phyloP scores from a whole-genome alignment of 2,797 vertebrate species.

The Enteromius viviparus region DNA sequence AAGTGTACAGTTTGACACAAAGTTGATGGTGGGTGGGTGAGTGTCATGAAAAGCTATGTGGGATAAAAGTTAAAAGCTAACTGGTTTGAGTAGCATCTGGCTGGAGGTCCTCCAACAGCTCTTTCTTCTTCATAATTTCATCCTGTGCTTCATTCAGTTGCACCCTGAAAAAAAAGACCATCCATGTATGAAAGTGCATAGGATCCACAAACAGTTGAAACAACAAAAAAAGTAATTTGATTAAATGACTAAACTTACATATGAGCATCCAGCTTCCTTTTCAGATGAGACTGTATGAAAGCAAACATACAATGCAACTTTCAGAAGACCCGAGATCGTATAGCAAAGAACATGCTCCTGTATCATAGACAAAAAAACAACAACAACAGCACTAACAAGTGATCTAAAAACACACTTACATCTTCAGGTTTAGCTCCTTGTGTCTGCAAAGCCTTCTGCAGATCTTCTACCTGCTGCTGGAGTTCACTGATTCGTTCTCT shows the following conservation, averaged over 20 bases:
- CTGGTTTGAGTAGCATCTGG: constrained; percentile 89
- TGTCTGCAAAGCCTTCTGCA: constrained; percentile 92
- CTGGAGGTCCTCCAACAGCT: constrained; percentile 93
- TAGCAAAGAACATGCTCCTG: background rate
- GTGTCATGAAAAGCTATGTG: background rate
- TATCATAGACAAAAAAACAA: background rate
- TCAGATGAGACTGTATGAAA: constrained; percentile 88
- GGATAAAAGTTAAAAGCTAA: constrained; percentile 64
- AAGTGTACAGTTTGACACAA: background rate
- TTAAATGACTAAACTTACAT: constrained; percentile 84
- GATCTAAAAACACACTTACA: constrained; percentile 75
- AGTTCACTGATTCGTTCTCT: constrained; percentile 83
- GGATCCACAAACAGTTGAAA: background rate
- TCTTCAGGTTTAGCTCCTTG: constrained; percentile 89
- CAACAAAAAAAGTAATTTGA: background rate
- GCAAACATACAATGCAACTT: background rate
- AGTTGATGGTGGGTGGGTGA: too few species aligned
- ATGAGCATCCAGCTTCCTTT: constrained; percentile 92
- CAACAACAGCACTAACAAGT: background rate
- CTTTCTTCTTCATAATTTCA: constrained; percentile 96
- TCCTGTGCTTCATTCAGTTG: constrained; percentile 95
- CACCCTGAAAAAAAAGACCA: constrained; percentile 77
- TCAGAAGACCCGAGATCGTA: background rate
- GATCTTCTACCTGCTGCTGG: constrained; percentile 93
- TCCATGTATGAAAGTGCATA: background rate